A percentile compares a stretch with the other conserved stretches of the same genome.
phyloP scores from a whole-genome alignment of 2,113 vertebrate genomes.

The Lutjanus erythropterus region DNA sequence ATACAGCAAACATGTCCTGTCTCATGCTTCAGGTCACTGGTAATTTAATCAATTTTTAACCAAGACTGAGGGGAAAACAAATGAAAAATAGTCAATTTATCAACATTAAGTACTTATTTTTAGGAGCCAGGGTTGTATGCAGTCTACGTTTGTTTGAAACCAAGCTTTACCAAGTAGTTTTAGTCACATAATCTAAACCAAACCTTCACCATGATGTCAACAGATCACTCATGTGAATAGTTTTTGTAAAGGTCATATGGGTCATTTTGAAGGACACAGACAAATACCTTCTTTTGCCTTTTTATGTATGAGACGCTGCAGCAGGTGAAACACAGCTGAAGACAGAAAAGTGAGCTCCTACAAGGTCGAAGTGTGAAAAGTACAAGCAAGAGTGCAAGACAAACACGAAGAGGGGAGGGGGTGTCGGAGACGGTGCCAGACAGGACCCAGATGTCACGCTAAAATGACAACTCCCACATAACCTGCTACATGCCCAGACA shows the following conservation, averaged over 20 bases:
- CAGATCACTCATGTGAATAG: no score
- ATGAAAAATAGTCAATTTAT: no score
- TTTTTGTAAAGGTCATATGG: background rate
- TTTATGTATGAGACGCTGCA: background rate
- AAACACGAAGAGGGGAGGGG: background rate
- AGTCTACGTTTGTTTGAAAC: background rate
- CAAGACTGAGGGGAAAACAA: background rate
- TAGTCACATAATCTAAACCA: background rate
- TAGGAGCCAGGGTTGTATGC: background rate
- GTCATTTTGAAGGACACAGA: background rate
- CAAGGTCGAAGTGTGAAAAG: background rate
- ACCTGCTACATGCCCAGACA: background rate
- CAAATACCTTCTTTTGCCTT: background rate
- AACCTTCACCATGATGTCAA: background rate
- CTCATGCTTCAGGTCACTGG: background rate
- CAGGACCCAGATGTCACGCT: slow-evolving; percentile 25
- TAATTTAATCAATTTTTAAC: no score
- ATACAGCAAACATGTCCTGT: background rate
- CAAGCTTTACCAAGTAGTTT: background rate
- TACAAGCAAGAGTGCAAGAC: background rate
- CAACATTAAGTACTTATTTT: background rate
- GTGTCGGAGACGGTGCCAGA: slow-evolving; percentile 4
- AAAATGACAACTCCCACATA: slow-evolving; percentile 9
- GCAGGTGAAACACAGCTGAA: background rate
- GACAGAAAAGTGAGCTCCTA: background rate